Evolutionary conservation across 2,113 vertebrate species (phyloP), one percentile per base, ranked within the genome.

Genomic region (Nasalis larvatus): DNA sequence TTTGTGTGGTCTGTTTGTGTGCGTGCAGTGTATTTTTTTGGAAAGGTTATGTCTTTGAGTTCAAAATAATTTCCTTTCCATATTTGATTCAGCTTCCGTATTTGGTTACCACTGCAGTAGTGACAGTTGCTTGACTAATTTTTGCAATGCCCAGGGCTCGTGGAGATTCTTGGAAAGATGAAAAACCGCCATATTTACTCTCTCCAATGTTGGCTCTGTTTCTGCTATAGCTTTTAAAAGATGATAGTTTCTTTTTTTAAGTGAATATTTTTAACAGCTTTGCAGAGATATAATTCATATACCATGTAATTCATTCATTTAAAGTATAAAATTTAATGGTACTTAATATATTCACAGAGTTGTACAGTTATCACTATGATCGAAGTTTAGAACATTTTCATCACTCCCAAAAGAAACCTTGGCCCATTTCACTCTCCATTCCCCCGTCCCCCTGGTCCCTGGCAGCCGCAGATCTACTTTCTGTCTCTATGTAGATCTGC

Each of bases 141-240:
- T 45, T 37, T 35, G 7, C 1, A 47, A 42, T 20, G 56, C 76
- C 35, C 1, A 6, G 49, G 77, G 60, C 40, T 91, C 42, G 0
- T 9, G 20, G 81, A 97, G 97, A 88, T 66, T 18, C 71, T n/a
- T 74, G 74, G 25, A 68, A 42, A 4, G 68, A 81, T 6, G 58
- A 47, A 83, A 60, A 81, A 0, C 18, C 5, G 0, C 45, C 32
- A 9, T 58, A 21, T 40, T 84, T 58, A 0, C 96, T 96, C 71
- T 90, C 98, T 91, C 95, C 92, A 92, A 45, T 86, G 87, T 93
- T 90, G 30, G 92, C 80, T 86, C 68, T 97, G 49, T 73, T 97
- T 98, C 97, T 85, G 89, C 95, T 96, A 45, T 95, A 96, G 97
- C 88, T 94, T 73, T 98, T 96, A 97, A 95, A 98, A 98, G 95